Base-by-base conservation (phyloP, 1,140 invertebrate genomes). In the Nasonia longicornis region DNA sequence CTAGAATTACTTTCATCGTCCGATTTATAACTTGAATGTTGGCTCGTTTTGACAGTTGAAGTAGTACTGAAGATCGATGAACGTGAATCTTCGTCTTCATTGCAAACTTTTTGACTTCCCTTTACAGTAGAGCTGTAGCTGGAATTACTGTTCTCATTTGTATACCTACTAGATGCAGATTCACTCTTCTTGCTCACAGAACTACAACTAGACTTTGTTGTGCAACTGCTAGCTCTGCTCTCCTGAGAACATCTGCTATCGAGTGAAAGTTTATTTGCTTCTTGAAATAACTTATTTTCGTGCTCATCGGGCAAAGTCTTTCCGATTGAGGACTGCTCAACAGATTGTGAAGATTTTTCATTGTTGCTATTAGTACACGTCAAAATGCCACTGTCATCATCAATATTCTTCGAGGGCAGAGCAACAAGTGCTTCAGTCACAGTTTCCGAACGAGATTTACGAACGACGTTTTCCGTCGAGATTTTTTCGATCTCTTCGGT, bases 201-300 rank as follows among this genome's bases (percentile, higher is more conserved):
- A n/a, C 16, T 77, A 16, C 14, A 2, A 71, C 38, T 81, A 26
- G 48, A 71, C 14, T 76, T 12, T 22, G 14, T 31, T 7, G 16
- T 22, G 29, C 71, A 64, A 22, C 58, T 80, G 8, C 6, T 22
- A 72, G 38, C 12, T 14, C 22, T 42, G 72, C 12, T 81, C 2
- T 81, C 38, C 16, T 77, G 48, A 73, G 63, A 82, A 73, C 52
- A 66, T 63, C 10, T 77, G 63, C 42, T 72, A 38, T 80, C 20
- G 14, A 75, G 31, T 22, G 22, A 35, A 67, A 63, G 58, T 29
- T 58, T 63, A 63, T 2, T n/a, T 52, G 42, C 11, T 67, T 80
- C 20, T 58, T 70, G 45, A 52, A 48, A 42, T 72, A 38, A 35
- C 16, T 42, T 11, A 72, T 20, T 22, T 35, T 71, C 35, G 11